A percentile compares a stretch with the other conserved stretches of the same genome.
These are phyloP conservation scores for Patiria pectinifera DNA, from an alignment of 53 echinoderm and acorn worm genomes.

Conservation along the genomic window DNA sequence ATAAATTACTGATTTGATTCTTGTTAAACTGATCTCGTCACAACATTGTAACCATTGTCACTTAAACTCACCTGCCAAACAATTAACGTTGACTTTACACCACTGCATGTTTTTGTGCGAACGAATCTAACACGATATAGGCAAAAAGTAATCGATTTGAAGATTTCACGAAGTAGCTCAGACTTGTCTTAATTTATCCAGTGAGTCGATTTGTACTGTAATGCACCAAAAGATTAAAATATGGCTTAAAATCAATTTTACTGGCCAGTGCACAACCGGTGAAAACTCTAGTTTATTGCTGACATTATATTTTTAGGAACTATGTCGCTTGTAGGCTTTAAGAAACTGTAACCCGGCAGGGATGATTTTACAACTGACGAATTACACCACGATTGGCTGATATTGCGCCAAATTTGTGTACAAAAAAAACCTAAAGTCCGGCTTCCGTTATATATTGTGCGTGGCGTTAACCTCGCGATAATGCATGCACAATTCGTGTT, in stretches of 20 bases:
- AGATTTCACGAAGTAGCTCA: neutral
- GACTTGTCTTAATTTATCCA: neutral
- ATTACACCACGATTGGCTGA: too few species aligned
- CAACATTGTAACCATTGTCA: neutral
- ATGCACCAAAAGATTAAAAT: neutral
- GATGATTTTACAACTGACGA: too few species aligned
- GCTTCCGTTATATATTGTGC: too few species aligned
- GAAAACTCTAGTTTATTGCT: too few species aligned
- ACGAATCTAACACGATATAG: neutral
- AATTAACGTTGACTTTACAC: neutral
- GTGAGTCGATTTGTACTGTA: neutral
- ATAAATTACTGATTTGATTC: neutral
- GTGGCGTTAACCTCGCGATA: too few species aligned
- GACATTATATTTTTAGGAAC: too few species aligned
- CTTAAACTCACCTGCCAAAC: neutral
- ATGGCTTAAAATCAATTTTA: neutral
- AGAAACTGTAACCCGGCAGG: too few species aligned
- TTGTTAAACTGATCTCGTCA: neutral
- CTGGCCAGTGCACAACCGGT: neutral
- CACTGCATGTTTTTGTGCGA: neutral
- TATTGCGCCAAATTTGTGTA: too few species aligned
- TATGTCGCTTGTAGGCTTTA: too few species aligned
- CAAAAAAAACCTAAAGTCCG: too few species aligned
- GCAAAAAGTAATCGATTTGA: neutral
- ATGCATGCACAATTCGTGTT: too few species aligned